A percentile compares a stretch with the other conserved stretches of the same genome.
Evolutionary conservation across 2,888 invertebrate genomes (phyloP).

Genomic region (Hermaeophaga mercurialis): DNA sequence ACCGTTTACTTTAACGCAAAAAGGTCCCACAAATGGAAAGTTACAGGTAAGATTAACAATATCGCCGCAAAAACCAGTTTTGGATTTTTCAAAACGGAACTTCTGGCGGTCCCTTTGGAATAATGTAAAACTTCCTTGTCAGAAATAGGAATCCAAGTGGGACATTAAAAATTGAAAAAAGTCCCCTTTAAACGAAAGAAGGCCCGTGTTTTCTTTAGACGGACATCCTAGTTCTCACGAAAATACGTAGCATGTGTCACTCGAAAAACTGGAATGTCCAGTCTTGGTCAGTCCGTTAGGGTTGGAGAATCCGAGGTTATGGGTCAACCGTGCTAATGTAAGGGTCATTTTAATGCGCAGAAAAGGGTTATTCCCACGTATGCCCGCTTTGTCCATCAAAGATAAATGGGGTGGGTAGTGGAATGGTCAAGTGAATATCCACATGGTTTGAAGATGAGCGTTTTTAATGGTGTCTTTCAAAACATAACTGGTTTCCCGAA

Average conservation of each 20-base stretch:
- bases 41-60: conserved; percentile 14
- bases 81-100: conserved; percentile 18
- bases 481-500: conserved; percentile 47
- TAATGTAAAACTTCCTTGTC: conserved; percentile 29
- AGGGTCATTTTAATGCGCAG: conserved; percentile 47
- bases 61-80: conserved; percentile 26
- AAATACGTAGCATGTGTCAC: conserved; percentile 46
- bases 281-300: conserved; percentile 56
- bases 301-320: conserved; percentile 45
- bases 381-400: conserved; percentile 43
- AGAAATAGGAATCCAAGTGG: conserved; percentile 30
- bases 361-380: conserved; percentile 52
- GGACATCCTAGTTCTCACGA: conserved; percentile 49
- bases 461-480: conserved; percentile 38
- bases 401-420: conserved; percentile 49
- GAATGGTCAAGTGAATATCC: conserved; percentile 52
- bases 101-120: conserved; percentile 24
- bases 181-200: conserved; percentile 21
- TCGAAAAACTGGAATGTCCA: conserved; percentile 53
- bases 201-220: conserved; percentile 34
- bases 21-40: conserved; percentile 1
- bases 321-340: conserved; percentile 47
- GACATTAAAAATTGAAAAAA: conserved; percentile 30
- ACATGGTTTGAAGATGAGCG: conserved; percentile 43
- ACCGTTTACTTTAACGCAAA: conserved; percentile 4